Evolutionary conservation across 2,888 invertebrate species (phyloP).

Genomic region (Andrena trimmerana): DNA sequence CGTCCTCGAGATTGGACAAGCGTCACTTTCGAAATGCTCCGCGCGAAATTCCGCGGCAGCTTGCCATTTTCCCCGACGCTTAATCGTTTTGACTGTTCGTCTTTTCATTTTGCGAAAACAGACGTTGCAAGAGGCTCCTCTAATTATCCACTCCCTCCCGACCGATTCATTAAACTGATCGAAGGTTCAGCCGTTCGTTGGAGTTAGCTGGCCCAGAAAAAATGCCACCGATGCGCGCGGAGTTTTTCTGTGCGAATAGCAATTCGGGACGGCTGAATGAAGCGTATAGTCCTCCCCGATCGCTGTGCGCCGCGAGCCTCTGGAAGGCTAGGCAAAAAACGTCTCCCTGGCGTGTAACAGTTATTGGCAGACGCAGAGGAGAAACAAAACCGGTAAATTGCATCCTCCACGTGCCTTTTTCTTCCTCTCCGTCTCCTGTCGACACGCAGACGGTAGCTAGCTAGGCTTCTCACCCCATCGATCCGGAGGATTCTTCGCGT

Average conservation of each 20-base stretch:
- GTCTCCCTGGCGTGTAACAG: slow-evolving; percentile 14
- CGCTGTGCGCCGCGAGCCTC: not conserved
- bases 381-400: slow-evolving; percentile 53
- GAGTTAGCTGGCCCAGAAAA: too few species aligned
- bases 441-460: not conserved
- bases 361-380: slow-evolving; percentile 36
- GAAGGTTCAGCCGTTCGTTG: too few species aligned
- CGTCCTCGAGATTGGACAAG: slow-evolving; percentile 32
- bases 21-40: slow-evolving; percentile 48
- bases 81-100: not conserved
- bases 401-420: slow-evolving; percentile 29
- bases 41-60: slow-evolving; percentile 38
- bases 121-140: not conserved
- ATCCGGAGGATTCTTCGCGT: not conserved
- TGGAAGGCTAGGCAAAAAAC: slow-evolving; percentile 18
- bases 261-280: not conserved
- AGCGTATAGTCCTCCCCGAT: not conserved
- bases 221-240: too few species aligned
- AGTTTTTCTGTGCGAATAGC: too few species aligned
- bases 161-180: too few species aligned
- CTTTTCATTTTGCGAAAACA: not conserved
- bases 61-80: slow-evolving; percentile 37
- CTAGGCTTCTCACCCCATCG: not conserved
- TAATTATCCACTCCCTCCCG: not conserved
- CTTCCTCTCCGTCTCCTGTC: not conserved